Evolutionary conservation across 2,888 invertebrate genomes (phyloP).

Genomic region (Nomada ruficornis): DNA sequence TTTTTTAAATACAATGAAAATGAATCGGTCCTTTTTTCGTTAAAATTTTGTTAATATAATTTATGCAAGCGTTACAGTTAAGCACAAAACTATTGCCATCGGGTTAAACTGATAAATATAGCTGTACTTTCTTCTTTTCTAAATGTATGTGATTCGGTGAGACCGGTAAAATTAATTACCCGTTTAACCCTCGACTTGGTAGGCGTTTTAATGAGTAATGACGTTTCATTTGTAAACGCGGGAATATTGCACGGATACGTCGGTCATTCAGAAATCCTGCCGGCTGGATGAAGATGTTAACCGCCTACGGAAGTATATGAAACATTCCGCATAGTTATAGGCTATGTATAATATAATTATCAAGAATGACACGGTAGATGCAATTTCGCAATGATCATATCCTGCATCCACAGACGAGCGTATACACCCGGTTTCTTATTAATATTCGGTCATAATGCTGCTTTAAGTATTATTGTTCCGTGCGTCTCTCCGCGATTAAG

Average conservation of each 20-base stretch:
- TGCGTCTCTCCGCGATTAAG: too few species aligned
- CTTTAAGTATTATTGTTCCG: too few species aligned
- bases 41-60: too few species aligned
- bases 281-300: not conserved
- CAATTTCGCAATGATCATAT: not conserved
- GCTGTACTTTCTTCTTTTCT: too few species aligned
- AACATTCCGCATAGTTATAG: not conserved
- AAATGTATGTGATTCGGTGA: not conserved
- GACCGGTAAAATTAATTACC: conserved; percentile 19
- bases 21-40: too few species aligned
- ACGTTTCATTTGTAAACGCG: conserved; percentile 24
- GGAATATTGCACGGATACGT: conserved; percentile 7
- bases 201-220: conserved; percentile 18
- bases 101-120: too few species aligned
- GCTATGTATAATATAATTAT: conserved; percentile 1
- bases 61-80: too few species aligned
- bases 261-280: conserved; percentile 5
- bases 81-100: too few species aligned
- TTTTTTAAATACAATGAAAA: too few species aligned
- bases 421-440: too few species aligned
- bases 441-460: too few species aligned
- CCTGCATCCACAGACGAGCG: not conserved
- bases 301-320: conserved; percentile 13
- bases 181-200: conserved; percentile 1
- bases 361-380: conserved; percentile 2